Percentiles rank a stretch among this genome's conserved stretches.
Evolutionary conservation across 2,113 vertebrate genomes (phyloP).

Genomic region (Epinephelus moara): DNA sequence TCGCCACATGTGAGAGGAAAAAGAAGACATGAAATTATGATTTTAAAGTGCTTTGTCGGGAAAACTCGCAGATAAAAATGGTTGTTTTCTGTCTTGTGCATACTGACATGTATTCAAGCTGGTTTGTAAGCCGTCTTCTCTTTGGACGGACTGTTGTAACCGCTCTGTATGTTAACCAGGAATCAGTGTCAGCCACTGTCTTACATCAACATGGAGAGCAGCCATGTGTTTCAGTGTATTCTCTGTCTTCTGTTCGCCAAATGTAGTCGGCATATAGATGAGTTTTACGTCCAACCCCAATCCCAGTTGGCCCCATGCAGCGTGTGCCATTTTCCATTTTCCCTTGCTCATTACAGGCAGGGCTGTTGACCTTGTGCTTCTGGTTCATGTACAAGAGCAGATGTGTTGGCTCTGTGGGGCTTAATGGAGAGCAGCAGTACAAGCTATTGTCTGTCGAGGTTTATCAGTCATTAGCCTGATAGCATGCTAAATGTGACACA

Average conservation of each 20-base stretch:
- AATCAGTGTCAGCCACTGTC: slow-evolving; percentile 10
- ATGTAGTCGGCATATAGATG: slow-evolving; percentile 71
- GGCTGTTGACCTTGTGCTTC: slow-evolving; percentile 75
- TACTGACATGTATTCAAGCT: slow-evolving; percentile 4
- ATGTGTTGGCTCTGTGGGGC: slow-evolving; percentile 68
- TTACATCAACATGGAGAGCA: slow-evolving; percentile 28
- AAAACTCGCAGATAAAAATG: slow-evolving; percentile 21
- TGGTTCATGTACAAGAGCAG: slow-evolving; percentile 72
- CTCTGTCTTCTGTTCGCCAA: slow-evolving; percentile 17
- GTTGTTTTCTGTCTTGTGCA: not conserved
- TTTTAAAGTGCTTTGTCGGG: slow-evolving; percentile 18
- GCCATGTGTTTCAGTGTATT: slow-evolving; percentile 45
- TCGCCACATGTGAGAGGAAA: slow-evolving; percentile 37
- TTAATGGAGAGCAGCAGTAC: slow-evolving; percentile 61
- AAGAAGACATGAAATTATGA: slow-evolving; percentile 24
- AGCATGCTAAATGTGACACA: slow-evolving; percentile 74
- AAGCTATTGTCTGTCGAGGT: slow-evolving; percentile 61
- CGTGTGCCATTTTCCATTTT: slow-evolving; percentile 73
- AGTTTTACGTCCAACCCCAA: slow-evolving; percentile 53
- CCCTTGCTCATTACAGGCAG: slow-evolving; percentile 69
- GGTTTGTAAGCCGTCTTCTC: not conserved
- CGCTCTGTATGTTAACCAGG: not conserved
- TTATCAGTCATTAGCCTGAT: slow-evolving; percentile 74
- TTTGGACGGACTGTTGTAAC: not conserved
- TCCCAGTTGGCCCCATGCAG: slow-evolving; percentile 58